These are phyloP conservation scores for Thalassarche chlororhynchos DNA, from an alignment of 2,113 vertebrate genomes.

Conservation along the genomic window DNA sequence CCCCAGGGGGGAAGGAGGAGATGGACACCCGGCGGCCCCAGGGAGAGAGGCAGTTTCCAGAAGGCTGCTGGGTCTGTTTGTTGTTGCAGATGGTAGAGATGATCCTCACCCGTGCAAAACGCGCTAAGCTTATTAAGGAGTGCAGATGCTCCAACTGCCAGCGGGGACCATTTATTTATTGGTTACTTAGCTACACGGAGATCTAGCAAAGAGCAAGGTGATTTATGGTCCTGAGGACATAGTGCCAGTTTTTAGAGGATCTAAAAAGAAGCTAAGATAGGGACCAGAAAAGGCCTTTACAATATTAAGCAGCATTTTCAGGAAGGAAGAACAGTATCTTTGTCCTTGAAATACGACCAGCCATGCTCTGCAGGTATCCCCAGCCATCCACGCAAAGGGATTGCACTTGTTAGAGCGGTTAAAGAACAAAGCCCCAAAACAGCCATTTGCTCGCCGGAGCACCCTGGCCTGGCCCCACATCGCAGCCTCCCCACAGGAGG, in stretches of 20 bases:
- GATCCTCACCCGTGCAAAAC: neutral
- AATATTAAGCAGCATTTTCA: neutral
- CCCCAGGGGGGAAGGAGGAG: neutral
- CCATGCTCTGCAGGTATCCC: neutral
- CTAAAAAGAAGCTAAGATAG: neutral
- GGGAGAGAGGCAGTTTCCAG: neutral
- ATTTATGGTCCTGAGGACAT: neutral
- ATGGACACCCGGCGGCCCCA: fast-evolving
- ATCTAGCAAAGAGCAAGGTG: neutral
- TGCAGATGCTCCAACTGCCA: neutral
- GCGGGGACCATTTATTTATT: neutral
- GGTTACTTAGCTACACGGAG: neutral
- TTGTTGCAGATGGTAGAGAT: neutral
- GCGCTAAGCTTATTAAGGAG: neutral
- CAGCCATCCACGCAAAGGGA: neutral
- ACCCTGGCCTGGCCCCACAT: neutral
- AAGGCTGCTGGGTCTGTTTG: neutral
- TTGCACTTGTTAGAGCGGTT: neutral
- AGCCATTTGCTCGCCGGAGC: neutral
- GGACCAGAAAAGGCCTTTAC: neutral
- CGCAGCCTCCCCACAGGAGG: neutral
- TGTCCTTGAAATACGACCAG: neutral
- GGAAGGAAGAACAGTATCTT: neutral
- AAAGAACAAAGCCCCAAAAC: neutral
- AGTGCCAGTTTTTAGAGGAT: neutral